Evolutionary conservation across 53 echinoderm and acorn worm species (phyloP).

Genomic region (Stichopus horrens): DNA sequence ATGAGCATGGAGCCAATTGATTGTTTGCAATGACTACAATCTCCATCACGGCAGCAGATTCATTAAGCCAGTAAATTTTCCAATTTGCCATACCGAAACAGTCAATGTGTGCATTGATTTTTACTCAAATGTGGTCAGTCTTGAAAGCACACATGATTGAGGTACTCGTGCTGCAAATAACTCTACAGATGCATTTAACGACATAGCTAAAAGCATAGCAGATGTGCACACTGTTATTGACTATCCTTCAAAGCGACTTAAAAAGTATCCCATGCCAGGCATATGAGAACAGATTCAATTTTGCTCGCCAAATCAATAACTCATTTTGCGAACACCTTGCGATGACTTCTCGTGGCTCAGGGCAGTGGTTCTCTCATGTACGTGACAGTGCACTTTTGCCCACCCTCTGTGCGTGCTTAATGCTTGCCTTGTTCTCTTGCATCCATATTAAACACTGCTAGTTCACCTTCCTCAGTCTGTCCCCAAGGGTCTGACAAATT

Average conservation of each 20-base stretch:
- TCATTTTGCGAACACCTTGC: background rate
- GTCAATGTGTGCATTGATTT: too few species aligned
- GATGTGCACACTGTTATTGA: background rate
- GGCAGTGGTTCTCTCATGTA: background rate
- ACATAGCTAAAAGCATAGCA: background rate
- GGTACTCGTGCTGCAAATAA: too few species aligned
- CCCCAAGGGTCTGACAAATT: background rate
- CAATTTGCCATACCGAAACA: too few species aligned
- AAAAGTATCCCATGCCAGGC: background rate
- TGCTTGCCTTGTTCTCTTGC: background rate
- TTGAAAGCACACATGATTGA: too few species aligned
- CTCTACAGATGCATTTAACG: too few species aligned
- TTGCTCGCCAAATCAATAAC: background rate
- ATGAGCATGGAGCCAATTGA: too few species aligned
- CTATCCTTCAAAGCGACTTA: background rate
- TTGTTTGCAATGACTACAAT: too few species aligned
- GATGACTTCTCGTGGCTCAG: background rate
- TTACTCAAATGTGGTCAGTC: too few species aligned
- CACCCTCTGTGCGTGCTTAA: background rate
- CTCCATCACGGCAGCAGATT: too few species aligned
- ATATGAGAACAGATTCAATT: background rate
- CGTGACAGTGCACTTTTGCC: background rate
- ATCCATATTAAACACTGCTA: background rate
- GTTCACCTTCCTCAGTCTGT: background rate
- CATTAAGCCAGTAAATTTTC: too few species aligned